A percentile compares a stretch with the other conserved stretches of the same genome.
Conservation (phyloP, 2,888 invertebrate genomes). For the Agrotis segetum region DNA sequence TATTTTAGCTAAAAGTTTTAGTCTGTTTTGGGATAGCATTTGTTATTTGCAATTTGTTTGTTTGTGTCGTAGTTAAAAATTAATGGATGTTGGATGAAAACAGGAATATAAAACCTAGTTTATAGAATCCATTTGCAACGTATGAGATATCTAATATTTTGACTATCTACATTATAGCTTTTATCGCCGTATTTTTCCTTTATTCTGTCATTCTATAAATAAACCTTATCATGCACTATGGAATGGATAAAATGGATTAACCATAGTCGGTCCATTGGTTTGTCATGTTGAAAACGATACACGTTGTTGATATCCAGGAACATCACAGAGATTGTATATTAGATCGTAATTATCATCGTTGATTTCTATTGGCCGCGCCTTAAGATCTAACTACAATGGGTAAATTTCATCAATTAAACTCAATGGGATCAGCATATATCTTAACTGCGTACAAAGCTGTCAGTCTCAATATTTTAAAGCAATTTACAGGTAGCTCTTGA, state of each 20-base stretch:
- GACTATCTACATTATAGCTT: neutral
- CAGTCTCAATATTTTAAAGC: neutral
- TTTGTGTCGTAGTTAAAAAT: constrained; percentile 14
- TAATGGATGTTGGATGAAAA: constrained; percentile 16
- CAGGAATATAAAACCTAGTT: neutral
- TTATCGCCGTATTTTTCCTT: neutral
- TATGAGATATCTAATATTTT: neutral
- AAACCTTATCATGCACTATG: constrained; percentile 13
- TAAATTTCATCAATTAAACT: neutral
- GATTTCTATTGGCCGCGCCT: constrained; percentile 17
- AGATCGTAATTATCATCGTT: neutral
- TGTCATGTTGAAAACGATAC: constrained; percentile 1
- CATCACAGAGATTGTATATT: neutral
- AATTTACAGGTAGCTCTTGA: neutral
- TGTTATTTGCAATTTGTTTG: constrained; percentile 22
- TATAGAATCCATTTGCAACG: neutral
- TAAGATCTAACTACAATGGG: constrained; percentile 18
- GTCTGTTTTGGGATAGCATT: constrained; percentile 16
- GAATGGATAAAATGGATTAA: neutral
- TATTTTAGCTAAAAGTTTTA: constrained; percentile 32
- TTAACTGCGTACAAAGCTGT: neutral
- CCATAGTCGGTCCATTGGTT: neutral
- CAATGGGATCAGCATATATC: constrained; percentile 3
- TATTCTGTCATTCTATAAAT: neutral
- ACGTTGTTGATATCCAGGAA: neutral